Evolutionary conservation across 2,888 invertebrate species (phyloP).

Genomic region (Catocala fraxini): DNA sequence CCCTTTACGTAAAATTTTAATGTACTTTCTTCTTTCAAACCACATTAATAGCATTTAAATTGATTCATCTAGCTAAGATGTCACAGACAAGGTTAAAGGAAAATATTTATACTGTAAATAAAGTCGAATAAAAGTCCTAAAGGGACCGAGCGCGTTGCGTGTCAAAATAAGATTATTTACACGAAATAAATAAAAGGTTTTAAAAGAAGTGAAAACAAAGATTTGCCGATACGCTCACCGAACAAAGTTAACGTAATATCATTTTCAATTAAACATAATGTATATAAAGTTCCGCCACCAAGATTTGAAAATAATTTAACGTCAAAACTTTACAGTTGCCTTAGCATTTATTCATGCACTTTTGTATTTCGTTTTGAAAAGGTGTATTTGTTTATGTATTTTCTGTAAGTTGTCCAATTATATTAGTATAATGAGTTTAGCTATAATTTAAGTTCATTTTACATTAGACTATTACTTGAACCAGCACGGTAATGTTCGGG

Average conservation of each 20-base stretch:
- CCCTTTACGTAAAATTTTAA: too few species aligned
- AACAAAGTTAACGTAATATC: constrained; percentile 21
- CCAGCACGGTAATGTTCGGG: too few species aligned
- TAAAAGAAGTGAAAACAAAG: not conserved
- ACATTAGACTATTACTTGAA: too few species aligned
- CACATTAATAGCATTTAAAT: too few species aligned
- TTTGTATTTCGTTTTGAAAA: constrained; percentile 17
- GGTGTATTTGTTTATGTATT: constrained; percentile 9
- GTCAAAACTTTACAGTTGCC: constrained; percentile 22
- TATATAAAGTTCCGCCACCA: constrained; percentile 24
- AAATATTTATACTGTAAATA: not conserved
- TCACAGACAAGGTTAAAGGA: too few species aligned
- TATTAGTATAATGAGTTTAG: constrained; percentile 3
- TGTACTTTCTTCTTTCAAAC: too few species aligned
- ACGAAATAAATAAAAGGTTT: not conserved
- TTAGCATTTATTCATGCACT: constrained; percentile 32
- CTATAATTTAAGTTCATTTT: not conserved
- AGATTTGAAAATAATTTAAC: constrained; percentile 31
- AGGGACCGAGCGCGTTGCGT: not conserved
- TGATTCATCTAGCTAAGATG: too few species aligned
- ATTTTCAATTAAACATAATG: constrained; percentile 38
- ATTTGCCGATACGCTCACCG: constrained; percentile 18
- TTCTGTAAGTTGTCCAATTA: constrained; percentile 4
- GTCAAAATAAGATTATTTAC: not conserved
- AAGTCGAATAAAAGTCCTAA: not conserved